A percentile compares a stretch with the other conserved stretches of the same genome.
Conservation (phyloP, 2,888 invertebrate genomes). For the Gasteruption jaculator region DNA sequence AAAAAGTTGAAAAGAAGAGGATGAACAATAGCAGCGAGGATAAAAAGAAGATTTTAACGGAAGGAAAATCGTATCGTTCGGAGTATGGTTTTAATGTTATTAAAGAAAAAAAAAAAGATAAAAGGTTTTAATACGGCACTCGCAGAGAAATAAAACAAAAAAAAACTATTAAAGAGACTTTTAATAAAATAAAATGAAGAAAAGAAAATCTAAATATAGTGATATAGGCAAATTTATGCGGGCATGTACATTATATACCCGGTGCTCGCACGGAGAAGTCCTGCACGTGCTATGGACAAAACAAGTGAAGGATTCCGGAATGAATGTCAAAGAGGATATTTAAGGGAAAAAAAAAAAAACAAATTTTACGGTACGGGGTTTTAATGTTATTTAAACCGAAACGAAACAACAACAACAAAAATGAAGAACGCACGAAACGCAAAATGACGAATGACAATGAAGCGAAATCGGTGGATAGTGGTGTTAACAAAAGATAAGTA, state of each 20-base stretch:
- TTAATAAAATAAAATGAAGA: too few species aligned
- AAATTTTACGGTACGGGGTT: too few species aligned
- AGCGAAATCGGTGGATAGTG: too few species aligned
- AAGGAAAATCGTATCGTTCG: too few species aligned
- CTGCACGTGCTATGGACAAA: conserved; percentile 23
- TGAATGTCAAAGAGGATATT: conserved; percentile 4
- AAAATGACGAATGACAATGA: conserved; percentile 23
- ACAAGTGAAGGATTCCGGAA: conserved; percentile 9
- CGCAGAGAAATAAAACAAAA: too few species aligned
- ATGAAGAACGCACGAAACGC: conserved; percentile 3
- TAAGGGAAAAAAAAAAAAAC: too few species aligned
- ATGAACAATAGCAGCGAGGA: conserved; percentile 23
- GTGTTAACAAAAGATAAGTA: conserved; percentile 2
- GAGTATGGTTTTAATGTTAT: too few species aligned
- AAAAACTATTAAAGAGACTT: too few species aligned
- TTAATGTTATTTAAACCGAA: too few species aligned
- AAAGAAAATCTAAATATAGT: conserved; percentile 40
- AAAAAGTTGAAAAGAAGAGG: conserved; percentile 22
- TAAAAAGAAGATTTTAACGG: too few species aligned
- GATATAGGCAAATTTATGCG: conserved; percentile 51
- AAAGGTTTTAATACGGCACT: too few species aligned
- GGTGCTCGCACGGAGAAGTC: conserved; percentile 35
- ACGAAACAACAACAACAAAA: conserved; percentile 7
- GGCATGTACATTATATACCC: conserved; percentile 49
- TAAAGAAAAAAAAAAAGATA: too few species aligned